Base-by-base conservation (phyloP, 2,113 vertebrate species). In the Cheirogaleus medius region DNA sequence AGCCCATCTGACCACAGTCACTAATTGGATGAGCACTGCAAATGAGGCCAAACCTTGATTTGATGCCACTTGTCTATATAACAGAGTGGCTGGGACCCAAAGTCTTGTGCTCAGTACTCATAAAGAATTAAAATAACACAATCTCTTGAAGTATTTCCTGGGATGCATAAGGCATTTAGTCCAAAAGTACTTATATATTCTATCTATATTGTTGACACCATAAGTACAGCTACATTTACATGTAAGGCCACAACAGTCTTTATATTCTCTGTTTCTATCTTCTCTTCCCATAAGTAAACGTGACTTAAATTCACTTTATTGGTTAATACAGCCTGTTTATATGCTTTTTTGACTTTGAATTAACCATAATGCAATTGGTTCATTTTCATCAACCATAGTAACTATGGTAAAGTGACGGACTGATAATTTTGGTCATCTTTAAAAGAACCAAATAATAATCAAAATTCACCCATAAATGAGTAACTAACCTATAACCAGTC, bases 21-120 rank as follows among this genome's bases (percentile, higher is more conserved):
- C 76, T 94, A 94, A 96, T 23, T 77, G 47, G 95, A 90, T 68
- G 66, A 95, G 73, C 47, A 74, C 54, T 82, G 88, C 74, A 96
- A 96, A 96, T 90, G 47, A 97, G 37, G 76, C 29, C 85, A 83
- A 80, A 49, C 12, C 49, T 93, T 87, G 76, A 77, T 88, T 90
- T 76, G 52, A 68, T 95, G 49, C 34, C 58, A 81, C 49, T 94
- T 94, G 64, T 78, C 77, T 90, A 83, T 15, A 60, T 76, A 89
- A 76, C 68, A 74, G 23, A 88, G 49, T 86, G 77, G 23, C 78
- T 94, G 54, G 39, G 47, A 84, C 82, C 56, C 71, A 96, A 91
- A 84, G 39, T 17, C 29, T 44, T 85, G 11, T 58, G 49, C 34
- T 96, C 77, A 82, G 47, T 52, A 49, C 49, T 87, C 54, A 85